Evolutionary conservation across 2,888 invertebrate species (phyloP).

Genomic region (Psylliodes chrysocephalus): DNA sequence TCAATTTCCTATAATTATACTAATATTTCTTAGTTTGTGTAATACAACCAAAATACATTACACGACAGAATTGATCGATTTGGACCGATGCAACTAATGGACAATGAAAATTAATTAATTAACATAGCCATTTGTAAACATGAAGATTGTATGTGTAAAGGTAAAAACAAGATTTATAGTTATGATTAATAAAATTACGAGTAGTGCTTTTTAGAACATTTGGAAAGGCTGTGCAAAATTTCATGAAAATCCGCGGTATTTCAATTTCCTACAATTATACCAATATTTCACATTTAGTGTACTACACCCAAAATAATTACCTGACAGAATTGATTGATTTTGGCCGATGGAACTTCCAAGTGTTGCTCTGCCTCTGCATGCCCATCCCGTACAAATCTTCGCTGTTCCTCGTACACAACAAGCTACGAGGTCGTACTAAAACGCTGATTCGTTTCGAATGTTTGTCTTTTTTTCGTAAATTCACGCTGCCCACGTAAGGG

Average conservation of each 20-base stretch:
- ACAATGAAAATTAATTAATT: too few relatives aligned
- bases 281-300: neutral
- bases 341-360: conserved; percentile 63
- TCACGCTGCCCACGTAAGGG: conserved; percentile 48
- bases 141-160: too few relatives aligned
- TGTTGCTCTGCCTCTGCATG: conserved; percentile 60
- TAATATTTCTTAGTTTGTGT: neutral
- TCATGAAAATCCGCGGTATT: too few relatives aligned
- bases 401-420: conserved; percentile 56
- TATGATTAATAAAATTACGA: too few relatives aligned
- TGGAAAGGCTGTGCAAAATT: too few relatives aligned
- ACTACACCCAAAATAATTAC: too few relatives aligned
- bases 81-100: conserved; percentile 62
- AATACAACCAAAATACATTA: too few relatives aligned
- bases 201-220: too few relatives aligned
- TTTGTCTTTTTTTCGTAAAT: conserved; percentile 55
- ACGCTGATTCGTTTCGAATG: conserved; percentile 48
- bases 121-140: too few relatives aligned
- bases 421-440: conserved; percentile 58
- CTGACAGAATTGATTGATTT: conserved; percentile 55
- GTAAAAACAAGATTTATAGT: too few relatives aligned
- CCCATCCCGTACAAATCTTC: conserved; percentile 56
- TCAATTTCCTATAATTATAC: too few relatives aligned
- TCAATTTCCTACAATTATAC: too few relatives aligned
- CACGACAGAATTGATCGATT: conserved; percentile 55